These are phyloP conservation scores for Taphrorychus bicolor DNA, from an alignment of 2,888 invertebrate species.

Conservation along the genomic window DNA sequence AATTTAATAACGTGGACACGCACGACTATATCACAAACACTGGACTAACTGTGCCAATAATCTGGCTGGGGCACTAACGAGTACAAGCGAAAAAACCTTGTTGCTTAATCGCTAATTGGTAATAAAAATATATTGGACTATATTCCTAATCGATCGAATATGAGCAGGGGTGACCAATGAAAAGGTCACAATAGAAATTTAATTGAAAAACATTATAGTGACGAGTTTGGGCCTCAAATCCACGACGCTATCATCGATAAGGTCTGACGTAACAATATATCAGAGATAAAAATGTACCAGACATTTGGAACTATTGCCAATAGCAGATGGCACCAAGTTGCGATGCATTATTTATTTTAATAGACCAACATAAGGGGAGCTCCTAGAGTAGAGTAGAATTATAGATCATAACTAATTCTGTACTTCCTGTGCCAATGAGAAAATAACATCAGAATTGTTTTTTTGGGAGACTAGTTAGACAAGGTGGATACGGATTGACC, in stretches of 20 bases:
- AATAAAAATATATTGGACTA: constrained; percentile 19
- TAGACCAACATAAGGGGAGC: background rate
- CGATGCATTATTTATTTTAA: background rate
- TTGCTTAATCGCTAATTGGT: constrained; percentile 37
- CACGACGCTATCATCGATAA: constrained; percentile 19
- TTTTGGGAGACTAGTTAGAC: too few species aligned
- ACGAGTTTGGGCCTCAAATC: constrained; percentile 1
- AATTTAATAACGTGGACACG: constrained; percentile 3
- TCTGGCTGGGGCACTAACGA: constrained; percentile 31
- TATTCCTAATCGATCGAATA: constrained; percentile 11
- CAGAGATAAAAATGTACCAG: constrained; percentile 32
- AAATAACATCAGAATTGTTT: too few species aligned
- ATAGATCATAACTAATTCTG: too few species aligned
- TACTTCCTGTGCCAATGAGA: too few species aligned
- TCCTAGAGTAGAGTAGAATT: background rate
- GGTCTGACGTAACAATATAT: constrained; percentile 20
- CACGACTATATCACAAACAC: constrained; percentile 27
- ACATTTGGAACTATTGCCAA: constrained; percentile 36
- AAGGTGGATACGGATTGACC: too few species aligned
- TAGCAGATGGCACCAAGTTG: constrained; percentile 8
- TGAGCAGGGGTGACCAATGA: background rate
- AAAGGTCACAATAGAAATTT: constrained; percentile 5
- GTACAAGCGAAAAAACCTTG: constrained; percentile 26
- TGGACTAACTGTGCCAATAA: constrained; percentile 38
- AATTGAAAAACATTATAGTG: constrained; percentile 29